Evolutionary conservation across 2,113 vertebrate species (phyloP).

Genomic region (Pantherophis guttatus): DNA sequence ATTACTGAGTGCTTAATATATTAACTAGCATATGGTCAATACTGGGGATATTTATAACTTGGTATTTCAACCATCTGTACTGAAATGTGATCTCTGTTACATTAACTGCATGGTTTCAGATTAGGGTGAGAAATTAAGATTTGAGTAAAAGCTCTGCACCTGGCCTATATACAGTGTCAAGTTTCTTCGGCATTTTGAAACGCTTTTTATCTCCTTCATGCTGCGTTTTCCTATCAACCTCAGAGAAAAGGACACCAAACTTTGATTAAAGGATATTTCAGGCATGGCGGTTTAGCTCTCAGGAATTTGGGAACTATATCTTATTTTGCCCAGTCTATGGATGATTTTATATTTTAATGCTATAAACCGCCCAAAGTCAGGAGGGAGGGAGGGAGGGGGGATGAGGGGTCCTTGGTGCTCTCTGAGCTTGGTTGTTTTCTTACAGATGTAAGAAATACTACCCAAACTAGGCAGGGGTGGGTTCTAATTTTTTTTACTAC

Average conservation of each 20-base stretch:
- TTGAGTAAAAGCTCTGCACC: background rate
- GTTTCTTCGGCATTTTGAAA: background rate
- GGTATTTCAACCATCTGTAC: background rate
- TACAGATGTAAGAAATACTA: no score
- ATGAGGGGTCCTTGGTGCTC: background rate
- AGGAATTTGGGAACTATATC: background rate
- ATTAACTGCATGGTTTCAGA: background rate
- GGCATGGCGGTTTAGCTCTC: background rate
- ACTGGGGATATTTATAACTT: background rate
- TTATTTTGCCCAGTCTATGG: background rate
- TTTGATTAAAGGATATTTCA: background rate
- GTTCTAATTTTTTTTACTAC: no score
- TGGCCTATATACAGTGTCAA: background rate
- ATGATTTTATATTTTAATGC: background rate
- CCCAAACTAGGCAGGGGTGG: no score
- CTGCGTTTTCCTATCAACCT: background rate
- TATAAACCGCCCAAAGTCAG: background rate
- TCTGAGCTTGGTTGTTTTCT: background rate
- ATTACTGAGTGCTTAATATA: background rate
- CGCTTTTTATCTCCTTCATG: background rate
- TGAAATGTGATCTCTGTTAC: background rate
- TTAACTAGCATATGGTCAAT: background rate
- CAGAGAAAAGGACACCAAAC: background rate
- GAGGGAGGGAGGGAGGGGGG: background rate
- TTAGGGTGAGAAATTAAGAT: background rate